Evolutionary conservation across 2,888 invertebrate species (phyloP), one percentile per base, ranked within the genome.

Genomic region (Tigriopus californicus): DNA sequence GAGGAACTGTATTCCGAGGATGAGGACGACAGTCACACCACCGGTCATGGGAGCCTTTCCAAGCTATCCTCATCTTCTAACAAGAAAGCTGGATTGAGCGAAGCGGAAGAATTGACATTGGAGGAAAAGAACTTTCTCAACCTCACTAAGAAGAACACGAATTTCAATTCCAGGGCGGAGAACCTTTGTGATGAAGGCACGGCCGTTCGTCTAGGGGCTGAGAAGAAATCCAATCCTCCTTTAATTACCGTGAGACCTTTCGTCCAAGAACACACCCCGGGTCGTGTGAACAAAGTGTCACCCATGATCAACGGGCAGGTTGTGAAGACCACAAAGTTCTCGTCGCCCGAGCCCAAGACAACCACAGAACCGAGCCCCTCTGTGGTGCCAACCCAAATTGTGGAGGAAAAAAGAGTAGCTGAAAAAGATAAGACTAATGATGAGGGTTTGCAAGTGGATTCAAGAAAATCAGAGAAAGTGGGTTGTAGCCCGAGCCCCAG

Each of bases 211-310:
- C 8, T 41, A 15, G 53, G 40, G 33, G 40, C 18, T 15, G 56
- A 56, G 18, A 56, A 56, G 56, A 56, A 56, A 42, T 15, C 18
- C 22, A 56, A 20, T 20, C 46, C 46, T 18, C 51, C 51, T 22
- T n/a, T 51, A 15, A 20, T 51, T 20, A n/a, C n/a, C n/a, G 51
- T 51, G 20, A 51, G 18, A 20, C 51, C 51, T 20, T 51, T 51
- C 12, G 51, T 51, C n/a, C n/a, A 24, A 51, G 51, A 51, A 51
- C 51, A 51, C n/a, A 51, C 51, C 15, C 51, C 51, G 6, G 51
- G 51, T 33, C 33, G 33, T 33, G 33, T 33, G 33, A 33, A 33
- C 33, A 33, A 33, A 33, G 33, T 33, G 33, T 33, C 49, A 22
- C 49, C 49, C 49, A 49, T 49, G 15, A 49, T 49, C 49, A 49